These are phyloP conservation scores for Paramormyrops hopkinsi DNA, from an alignment of 2,797 vertebrate genomes.

Conservation along the genomic window DNA sequence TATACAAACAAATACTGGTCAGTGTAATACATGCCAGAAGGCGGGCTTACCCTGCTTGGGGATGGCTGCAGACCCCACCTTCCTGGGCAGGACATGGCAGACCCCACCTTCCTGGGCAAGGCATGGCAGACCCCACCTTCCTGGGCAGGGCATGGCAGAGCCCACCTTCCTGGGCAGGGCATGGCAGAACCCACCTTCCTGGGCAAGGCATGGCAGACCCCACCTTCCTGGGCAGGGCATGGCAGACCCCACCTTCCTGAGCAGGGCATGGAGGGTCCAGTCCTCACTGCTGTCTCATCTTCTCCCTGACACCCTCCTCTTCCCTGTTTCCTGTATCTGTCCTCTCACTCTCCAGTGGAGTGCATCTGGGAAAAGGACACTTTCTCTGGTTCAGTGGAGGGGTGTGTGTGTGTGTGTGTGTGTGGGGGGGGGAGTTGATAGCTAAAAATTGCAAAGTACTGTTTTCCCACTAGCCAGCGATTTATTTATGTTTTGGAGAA, in stretches of 20 bases:
- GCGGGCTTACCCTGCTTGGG: neutral
- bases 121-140: neutral
- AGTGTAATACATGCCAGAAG: neutral
- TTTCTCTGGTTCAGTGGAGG: neutral
- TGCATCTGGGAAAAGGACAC: neutral
- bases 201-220: neutral
- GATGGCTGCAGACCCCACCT: neutral
- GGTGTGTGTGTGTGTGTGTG: neutral
- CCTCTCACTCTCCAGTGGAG: neutral
- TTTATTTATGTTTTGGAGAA: neutral
- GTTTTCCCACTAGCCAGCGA: neutral
- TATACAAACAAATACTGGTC: neutral
- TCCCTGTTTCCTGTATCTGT: neutral
- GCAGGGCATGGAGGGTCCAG: neutral
- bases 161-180: neutral
- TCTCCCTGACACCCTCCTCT: neutral
- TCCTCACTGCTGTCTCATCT: neutral
- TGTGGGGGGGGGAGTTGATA: neutral
- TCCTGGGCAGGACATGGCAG: neutral
- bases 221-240: neutral
- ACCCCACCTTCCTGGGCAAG: neutral
- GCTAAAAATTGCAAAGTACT: neutral
- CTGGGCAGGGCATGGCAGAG: neutral
- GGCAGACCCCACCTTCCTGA: neutral
- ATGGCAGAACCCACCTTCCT: neutral